Base-by-base conservation (phyloP, 2,113 vertebrate genomes). In the western clawed frog (Xenopus tropicalis) region DNA sequence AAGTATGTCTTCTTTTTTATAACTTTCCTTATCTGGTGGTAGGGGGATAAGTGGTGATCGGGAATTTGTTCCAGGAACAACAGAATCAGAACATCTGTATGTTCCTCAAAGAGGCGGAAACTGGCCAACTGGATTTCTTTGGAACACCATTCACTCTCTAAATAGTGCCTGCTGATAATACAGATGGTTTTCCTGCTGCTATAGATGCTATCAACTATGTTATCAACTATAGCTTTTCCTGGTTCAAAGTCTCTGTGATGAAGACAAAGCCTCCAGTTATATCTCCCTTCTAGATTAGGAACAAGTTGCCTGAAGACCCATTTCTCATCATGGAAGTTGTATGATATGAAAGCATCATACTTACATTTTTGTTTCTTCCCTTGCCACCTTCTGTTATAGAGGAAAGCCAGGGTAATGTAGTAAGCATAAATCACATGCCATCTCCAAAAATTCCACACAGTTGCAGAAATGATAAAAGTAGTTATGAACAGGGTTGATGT, bases 241-340 rank as follows among this genome's bases (percentile, higher is more conserved):
- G 90, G 90, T 78, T 89, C 81, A 54, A 92, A 92, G 81, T 92
- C 91, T 52, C 89, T 79, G 62, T 92, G 89, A 79, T 92, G 90
- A 73, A 92, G 84, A 79, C 91, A 92, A 70, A 92, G 59, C 22
- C 25, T 91, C 90, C 88, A 90, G 21, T 86, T 84, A 43, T 91
- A 88, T 16, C 86, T 79, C 10, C 74, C 79, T 72, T 93, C 90
- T 77, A 93, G 81, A 67, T 83, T 83, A 4, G 88, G 88, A 42
- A 91, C 9, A 51, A 92, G 80, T 54, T 88, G 68, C 14, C 57
- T 14, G 11, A 85, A 69, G 56, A 93, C 88, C 90, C 88, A 91
- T 17, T 63, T 61, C 72, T 93, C 89, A 46, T 92, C 90, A 0
- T 84, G 66, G 61, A 11, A 8, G 23, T 90, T 91, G 52, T 92